Evolutionary conservation across 2,888 invertebrate species (phyloP), one percentile per base, ranked within the genome.

Genomic region (Epinotia nisella): DNA sequence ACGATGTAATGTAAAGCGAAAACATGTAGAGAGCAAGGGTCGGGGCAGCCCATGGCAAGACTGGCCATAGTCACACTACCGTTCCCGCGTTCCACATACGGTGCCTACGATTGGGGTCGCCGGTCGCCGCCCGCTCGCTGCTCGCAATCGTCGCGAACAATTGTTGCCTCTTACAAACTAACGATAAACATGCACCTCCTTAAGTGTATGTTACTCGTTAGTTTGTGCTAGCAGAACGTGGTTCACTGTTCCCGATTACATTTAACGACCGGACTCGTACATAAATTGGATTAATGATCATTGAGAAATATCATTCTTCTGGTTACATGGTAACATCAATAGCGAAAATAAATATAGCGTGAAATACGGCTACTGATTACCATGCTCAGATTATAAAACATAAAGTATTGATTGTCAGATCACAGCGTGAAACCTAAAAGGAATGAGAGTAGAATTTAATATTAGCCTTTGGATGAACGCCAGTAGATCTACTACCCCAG

Each of bases 71-170:
- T 81, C 79, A 80, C 82, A 87, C 87, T 87, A 86, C 87, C 86
- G 89, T 90, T 91, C 91, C 89, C 91, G 91, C 91, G 91, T 91
- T 90, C 92, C 84, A 91, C 90, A 92, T 90, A 86, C 82, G 83
- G 74, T 49, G 71, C 71, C 61, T 62, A 78, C 82, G 82, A 87
- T 83, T 81, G 86, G 82, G 87, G 87, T 84, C 85, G 82, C 79
- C 81, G 79, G 73, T 73, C 74, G 66, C 60, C 58, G 62, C 68
- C 64, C 41, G 74, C 66, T 56, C 64, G 68, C 73, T 58, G 73
- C 64, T 69, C 39, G 69, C 72, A 72, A 73, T 73, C 73, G 73
- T 73, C 73, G 73, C 73, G 62, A 73, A 73, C 73, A 69, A 73
- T 73, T 73, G 73, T 73, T 73, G 73, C 62, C 73, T 72, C 73